Conservation (phyloP, 2,888 invertebrate genomes). For the Macrophya alboannulata region DNA sequence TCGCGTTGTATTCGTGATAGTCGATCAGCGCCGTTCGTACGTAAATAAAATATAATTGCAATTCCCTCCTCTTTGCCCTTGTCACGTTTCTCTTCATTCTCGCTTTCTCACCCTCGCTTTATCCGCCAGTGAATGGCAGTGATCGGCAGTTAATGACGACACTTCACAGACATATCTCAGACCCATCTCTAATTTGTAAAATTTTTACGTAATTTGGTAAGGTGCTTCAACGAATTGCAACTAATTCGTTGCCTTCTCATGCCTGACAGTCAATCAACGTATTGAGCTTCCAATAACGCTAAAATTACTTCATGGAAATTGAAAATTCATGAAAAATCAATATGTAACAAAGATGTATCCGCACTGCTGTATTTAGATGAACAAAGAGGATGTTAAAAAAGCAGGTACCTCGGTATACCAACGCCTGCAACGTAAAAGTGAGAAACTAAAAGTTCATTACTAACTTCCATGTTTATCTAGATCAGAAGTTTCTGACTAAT, state of each 20-base stretch:
- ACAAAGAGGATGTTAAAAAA: background rate
- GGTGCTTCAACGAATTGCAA: background rate
- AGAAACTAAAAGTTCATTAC: slow-evolving; percentile 31
- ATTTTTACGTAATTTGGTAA: background rate
- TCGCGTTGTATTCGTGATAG: background rate
- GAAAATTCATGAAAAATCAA: background rate
- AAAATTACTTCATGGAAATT: background rate
- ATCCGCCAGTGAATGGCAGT: slow-evolving; percentile 71
- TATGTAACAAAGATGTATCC: background rate
- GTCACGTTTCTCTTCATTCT: slow-evolving; percentile 57
- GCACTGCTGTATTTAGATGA: background rate
- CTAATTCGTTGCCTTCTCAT: slow-evolving; percentile 10
- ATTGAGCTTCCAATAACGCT: background rate
- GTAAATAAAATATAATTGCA: slow-evolving; percentile 65
- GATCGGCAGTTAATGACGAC: slow-evolving; percentile 76
- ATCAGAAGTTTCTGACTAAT: slow-evolving; percentile 75
- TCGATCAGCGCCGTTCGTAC: background rate
- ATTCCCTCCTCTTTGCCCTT: slow-evolving; percentile 60
- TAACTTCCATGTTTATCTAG: slow-evolving; percentile 74
- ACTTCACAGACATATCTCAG: slow-evolving; percentile 65
- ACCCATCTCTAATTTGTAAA: background rate
- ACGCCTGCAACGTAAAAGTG: slow-evolving; percentile 35
- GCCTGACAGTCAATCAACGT: background rate
- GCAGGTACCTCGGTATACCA: slow-evolving; percentile 6
- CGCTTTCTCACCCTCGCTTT: slow-evolving; percentile 59